Evolutionary conservation across 2,797 vertebrate genomes (phyloP).

Genomic region (Falco columbarius): DNA sequence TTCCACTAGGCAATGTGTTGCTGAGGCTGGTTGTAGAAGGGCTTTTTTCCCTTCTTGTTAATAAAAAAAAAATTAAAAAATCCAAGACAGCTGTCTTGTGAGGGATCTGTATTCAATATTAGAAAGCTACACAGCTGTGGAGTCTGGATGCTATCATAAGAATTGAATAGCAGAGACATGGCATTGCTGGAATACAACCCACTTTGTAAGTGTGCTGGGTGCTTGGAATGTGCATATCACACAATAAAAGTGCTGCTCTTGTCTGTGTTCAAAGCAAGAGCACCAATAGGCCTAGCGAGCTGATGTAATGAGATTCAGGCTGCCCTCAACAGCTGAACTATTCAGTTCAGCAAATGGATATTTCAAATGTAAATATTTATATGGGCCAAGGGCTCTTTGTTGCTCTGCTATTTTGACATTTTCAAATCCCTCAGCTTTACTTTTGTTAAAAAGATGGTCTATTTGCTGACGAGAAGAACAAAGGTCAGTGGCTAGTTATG

Average conservation of each 20-base stretch:
- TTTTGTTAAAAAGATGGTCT: conserved; percentile 41
- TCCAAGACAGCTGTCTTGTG: conserved; percentile 65
- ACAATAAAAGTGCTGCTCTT: conserved; percentile 51
- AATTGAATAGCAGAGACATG: conserved; percentile 56
- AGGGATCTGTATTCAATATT: conserved; percentile 49
- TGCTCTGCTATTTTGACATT: conserved; percentile 60
- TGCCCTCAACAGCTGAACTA: conserved; percentile 62
- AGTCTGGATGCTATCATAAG: conserved; percentile 67
- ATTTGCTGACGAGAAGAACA: conserved; percentile 55
- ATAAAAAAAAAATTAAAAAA: conserved; percentile 30
- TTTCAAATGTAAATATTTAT: conserved; percentile 74
- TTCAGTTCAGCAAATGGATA: conserved; percentile 57
- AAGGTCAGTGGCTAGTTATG: conserved; percentile 41
- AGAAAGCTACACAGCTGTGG: conserved; percentile 71
- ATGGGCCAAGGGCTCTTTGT: conserved; percentile 50
- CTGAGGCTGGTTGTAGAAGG: conserved; percentile 39
- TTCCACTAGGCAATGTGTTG: conserved; percentile 2
- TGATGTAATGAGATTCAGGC: conserved; percentile 58
- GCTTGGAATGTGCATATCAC: conserved; percentile 51
- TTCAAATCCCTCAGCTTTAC: conserved; percentile 50
- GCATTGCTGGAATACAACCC: conserved; percentile 62
- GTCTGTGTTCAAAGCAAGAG: conserved; percentile 62
- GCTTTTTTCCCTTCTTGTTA: conserved; percentile 6
- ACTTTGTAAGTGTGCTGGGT: conserved; percentile 32
- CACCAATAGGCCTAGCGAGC: conserved; percentile 29